A percentile compares a stretch with the other conserved stretches of the same genome.
Conservation (phyloP, 2,888 invertebrate genomes). For the Zele albiditarsus region DNA sequence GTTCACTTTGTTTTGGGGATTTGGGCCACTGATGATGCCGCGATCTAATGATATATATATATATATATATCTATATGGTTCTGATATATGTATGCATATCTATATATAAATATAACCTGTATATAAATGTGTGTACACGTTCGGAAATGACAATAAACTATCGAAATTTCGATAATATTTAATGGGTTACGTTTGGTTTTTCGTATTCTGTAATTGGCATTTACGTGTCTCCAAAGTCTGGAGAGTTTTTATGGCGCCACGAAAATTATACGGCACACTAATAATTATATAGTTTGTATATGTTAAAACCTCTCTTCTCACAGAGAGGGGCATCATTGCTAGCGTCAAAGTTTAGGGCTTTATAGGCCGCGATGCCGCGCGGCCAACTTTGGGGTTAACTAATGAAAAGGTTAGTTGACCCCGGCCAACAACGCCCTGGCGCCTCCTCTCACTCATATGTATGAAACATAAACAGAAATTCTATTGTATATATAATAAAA, state of each 20-base stretch:
- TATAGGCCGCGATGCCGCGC: conserved; percentile 61
- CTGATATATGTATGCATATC: no score
- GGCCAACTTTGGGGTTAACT: conserved; percentile 67
- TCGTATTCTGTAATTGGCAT: conserved; percentile 65
- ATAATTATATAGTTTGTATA: conserved; percentile 69
- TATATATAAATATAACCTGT: neutral
- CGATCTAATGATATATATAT: neutral
- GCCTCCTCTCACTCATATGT: conserved; percentile 67
- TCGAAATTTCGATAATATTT: neutral
- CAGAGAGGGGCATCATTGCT: conserved; percentile 56
- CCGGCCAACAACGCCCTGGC: conserved; percentile 71
- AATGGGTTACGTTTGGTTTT: conserved; percentile 36
- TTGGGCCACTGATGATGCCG: no score
- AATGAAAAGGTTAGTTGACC: conserved; percentile 73
- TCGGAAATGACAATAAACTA: neutral
- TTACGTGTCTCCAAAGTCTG: conserved; percentile 70
- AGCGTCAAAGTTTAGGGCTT: conserved; percentile 69
- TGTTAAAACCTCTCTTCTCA: conserved; percentile 48
- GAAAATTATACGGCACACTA: conserved; percentile 69
- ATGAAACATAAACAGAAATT: conserved; percentile 28
- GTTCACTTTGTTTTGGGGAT: no score
- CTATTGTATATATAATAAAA: conserved; percentile 40
- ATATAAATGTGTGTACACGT: neutral
- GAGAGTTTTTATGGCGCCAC: conserved; percentile 68
- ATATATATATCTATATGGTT: no score